phyloP scores from a whole-genome alignment of 2,888 invertebrate genomes.

The Polydrusus pterygomalis region DNA sequence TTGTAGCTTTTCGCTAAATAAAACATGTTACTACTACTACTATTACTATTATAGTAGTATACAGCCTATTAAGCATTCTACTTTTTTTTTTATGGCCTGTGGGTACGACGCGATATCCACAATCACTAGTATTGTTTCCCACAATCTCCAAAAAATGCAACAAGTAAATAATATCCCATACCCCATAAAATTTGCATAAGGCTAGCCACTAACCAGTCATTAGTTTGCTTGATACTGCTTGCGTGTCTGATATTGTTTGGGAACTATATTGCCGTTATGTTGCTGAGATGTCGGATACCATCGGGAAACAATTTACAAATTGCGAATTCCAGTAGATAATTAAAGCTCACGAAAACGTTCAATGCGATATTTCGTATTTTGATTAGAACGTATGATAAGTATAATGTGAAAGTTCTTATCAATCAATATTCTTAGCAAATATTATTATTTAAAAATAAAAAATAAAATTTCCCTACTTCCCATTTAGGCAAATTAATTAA shows the following conservation, averaged over 20 bases:
- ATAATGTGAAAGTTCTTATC: no score
- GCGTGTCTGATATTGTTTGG: slow-evolving; percentile 17
- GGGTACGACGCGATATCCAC: background rate
- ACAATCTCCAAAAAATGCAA: slow-evolving; percentile 17
- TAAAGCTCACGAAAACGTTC: background rate
- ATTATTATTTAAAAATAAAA: no score
- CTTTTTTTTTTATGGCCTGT: no score
- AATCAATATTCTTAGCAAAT: no score
- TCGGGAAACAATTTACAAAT: background rate
- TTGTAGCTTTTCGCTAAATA: no score
- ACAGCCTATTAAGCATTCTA: no score
- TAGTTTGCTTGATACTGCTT: slow-evolving; percentile 3
- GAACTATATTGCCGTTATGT: slow-evolving; percentile 13
- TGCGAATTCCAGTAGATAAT: background rate
- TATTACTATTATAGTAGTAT: no score
- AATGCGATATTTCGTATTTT: no score
- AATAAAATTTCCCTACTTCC: no score
- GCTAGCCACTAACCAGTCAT: slow-evolving; percentile 8
- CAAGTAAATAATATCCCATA: slow-evolving; percentile 15
- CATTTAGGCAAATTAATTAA: no score
- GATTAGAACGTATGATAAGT: no score
- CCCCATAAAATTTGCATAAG: slow-evolving; percentile 27
- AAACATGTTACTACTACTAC: no score
- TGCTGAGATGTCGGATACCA: background rate
- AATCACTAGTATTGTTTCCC: background rate